Conservation (phyloP, 1,140 invertebrate species). For the Ooceraea biroi region DNA sequence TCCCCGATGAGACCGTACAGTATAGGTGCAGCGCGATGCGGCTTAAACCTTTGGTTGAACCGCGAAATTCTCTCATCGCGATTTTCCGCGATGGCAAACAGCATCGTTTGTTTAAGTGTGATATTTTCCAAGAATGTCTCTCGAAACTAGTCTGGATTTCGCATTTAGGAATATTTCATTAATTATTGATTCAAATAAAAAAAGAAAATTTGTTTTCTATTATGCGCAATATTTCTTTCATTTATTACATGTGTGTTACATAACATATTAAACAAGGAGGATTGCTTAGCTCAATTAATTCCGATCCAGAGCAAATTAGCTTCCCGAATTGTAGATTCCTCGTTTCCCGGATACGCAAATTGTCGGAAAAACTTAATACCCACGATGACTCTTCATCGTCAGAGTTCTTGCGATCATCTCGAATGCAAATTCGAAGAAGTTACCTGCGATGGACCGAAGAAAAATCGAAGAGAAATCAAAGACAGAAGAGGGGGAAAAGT, state of each 20-base stretch:
- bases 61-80: background rate
- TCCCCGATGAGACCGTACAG: conserved; percentile 26
- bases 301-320: no score
- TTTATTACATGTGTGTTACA: background rate
- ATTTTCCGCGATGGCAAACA: background rate
- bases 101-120: background rate
- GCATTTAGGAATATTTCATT: background rate
- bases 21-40: background rate
- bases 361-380: background rate
- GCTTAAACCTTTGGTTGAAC: background rate
- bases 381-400: background rate
- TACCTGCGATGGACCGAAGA: conserved; percentile 8
- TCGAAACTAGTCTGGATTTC: no score
- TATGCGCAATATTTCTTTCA: background rate
- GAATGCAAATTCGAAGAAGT: conserved; percentile 40
- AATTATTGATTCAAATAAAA: background rate
- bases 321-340: no score
- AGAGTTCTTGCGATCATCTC: conserved; percentile 13
- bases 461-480: conserved; percentile 41
- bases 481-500: background rate
- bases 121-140: background rate
- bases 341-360: background rate
- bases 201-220: background rate
- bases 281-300: no score
- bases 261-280: no score